Evolutionary conservation across 2,113 vertebrate species (phyloP), one percentile per base, ranked within the genome.

Genomic region (Dicentrarchus labrax): DNA sequence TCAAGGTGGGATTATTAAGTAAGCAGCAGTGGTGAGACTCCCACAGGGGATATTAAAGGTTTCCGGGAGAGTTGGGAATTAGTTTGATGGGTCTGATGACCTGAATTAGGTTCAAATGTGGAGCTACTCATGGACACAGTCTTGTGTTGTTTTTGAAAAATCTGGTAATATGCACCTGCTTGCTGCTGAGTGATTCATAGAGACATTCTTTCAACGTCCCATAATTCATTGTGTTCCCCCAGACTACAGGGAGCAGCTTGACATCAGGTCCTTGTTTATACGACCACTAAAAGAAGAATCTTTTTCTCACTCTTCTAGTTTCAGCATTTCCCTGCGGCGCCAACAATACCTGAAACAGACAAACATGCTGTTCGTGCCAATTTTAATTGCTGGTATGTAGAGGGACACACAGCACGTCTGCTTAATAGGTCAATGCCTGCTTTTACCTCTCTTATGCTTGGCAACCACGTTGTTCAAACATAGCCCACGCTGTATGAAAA

Each of bases 221-320:
- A 47, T 72, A 48, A 71, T 73, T 77, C 24, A 54, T 2, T 59
- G 50, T 69, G 16, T 59, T 43, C 15, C n/a, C 43, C 21, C 16
- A 79, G 87, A 76, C 57, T 48, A n/a, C 36, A 17, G 38, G 5
- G 47, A 65, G 22, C 59, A 69, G 41, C 48, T 69, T 6, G 1
- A 47, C 13, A 0, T 72, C 53, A 8, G 50, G 22, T 30, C 7
- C 16, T 65, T 53, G 57, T 60, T 72, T 43, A 6, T 15, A 50
- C 65, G 36, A 80, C 71, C 36, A 61, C 4, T 57, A 51, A 41
- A 38, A 51, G 30, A 68, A 41, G 21, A 50, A 62, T n/a, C 5
- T 64, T 71, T 75, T 62, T 72, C 65, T 75, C 77, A 64, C 69
- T 70, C 4, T 54, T 82, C 51, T 62, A 54, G 86, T 78, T 80